Evolutionary conservation across 2,797 vertebrate species (phyloP).

Genomic region (Bradypodion ventrale): DNA sequence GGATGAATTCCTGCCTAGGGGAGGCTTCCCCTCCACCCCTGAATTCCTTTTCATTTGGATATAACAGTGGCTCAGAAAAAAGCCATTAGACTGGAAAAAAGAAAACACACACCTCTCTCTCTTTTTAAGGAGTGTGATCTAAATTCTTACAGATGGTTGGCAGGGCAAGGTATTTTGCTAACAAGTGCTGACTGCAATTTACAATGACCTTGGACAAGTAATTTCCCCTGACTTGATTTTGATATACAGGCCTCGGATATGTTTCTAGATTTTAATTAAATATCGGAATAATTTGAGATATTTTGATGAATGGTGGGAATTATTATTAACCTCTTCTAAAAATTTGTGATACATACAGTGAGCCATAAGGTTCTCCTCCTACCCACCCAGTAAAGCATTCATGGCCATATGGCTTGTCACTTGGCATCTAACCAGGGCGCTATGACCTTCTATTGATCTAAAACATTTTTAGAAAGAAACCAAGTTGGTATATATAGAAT

Average conservation of each 20-base stretch:
- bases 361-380: not conserved
- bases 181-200: slow-evolving; percentile 8
- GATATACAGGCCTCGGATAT: not conserved
- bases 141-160: not conserved
- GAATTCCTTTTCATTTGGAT: not conserved
- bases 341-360: not conserved
- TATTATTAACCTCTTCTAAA: slow-evolving; percentile 16
- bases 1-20: too few relatives aligned
- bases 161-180: not conserved
- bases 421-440: slow-evolving; percentile 3
- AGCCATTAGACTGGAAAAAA: not conserved
- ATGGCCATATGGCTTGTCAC: not conserved
- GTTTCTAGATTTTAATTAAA: slow-evolving; percentile 39
- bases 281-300: slow-evolving; percentile 23
- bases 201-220: slow-evolving; percentile 29
- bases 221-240: not conserved
- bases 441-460: not conserved
- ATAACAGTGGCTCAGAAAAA: not conserved
- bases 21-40: too few relatives aligned
- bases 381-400: too few relatives aligned
- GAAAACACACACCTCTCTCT: not conserved
- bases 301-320: slow-evolving; percentile 26
- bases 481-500: not conserved
- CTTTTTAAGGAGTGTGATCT: not conserved
- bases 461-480: slow-evolving; percentile 38